Conservation (phyloP, 1,140 invertebrate species). For the Thrips palmi region DNA sequence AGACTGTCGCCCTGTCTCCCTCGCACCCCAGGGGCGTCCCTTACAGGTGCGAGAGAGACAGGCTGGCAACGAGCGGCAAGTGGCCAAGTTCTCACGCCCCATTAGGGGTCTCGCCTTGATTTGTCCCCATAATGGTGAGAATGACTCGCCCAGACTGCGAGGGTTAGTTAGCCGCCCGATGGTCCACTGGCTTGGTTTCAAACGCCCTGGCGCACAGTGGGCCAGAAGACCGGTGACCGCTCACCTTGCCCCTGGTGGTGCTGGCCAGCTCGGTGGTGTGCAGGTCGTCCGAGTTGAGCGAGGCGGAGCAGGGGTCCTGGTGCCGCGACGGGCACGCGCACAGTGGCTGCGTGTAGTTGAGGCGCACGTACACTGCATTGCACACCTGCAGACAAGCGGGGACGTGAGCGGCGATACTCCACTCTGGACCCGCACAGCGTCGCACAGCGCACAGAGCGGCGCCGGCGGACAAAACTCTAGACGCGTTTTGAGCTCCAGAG, state of each 20-base stretch:
- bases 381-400: constrained; percentile 43
- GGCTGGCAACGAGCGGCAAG: no score
- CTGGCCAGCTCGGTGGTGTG: constrained; percentile 79
- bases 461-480: no score
- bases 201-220: not conserved
- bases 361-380: constrained; percentile 76
- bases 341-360: constrained; percentile 81
- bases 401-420: no score
- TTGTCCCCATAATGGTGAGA: not conserved
- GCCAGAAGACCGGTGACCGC: constrained; percentile 8
- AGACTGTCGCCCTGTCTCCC: no score
- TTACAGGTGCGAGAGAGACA: no score
- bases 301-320: constrained; percentile 75
- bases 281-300: constrained; percentile 69
- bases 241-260: constrained; percentile 61
- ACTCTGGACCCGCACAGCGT: no score
- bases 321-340: constrained; percentile 76
- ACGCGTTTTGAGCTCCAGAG: no score
- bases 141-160: not conserved
- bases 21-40: no score
- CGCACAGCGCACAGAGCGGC: no score
- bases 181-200: not conserved
- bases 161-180: no score
- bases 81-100: no score
- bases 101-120: not conserved